Percentiles rank a stretch among this genome's conserved stretches.
Conservation (phyloP, 2,888 invertebrate genomes). For the Hydrotaea cyrtoneurina region DNA sequence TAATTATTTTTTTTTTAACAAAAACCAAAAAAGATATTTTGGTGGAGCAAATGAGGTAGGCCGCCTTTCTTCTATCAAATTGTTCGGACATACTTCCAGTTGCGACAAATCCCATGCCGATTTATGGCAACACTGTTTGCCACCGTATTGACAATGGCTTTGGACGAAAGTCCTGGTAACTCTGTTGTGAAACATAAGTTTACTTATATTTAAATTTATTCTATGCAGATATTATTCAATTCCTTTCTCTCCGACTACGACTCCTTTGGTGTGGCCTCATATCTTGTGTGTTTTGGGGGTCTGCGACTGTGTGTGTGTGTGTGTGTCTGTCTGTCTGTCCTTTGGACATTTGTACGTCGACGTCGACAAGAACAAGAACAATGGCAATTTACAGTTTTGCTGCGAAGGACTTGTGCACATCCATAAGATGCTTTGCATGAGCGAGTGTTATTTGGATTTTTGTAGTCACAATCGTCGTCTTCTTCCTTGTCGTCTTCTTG, state of each 20-base stretch:
- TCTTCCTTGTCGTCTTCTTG: not conserved
- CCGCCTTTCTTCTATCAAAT: too few relatives aligned
- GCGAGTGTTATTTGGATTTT: not conserved
- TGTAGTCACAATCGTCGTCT: not conserved
- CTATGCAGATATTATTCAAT: conserved; percentile 39
- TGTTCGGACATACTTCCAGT: too few relatives aligned
- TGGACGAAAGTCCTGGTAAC: conserved; percentile 32
- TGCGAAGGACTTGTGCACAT: conserved; percentile 33
- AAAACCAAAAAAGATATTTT: too few relatives aligned
- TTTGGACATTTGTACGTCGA: not conserved
- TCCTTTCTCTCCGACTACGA: conserved; percentile 25
- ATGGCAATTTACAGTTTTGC: conserved; percentile 47
- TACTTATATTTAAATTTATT: conserved; percentile 55
- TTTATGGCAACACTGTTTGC: too few relatives aligned
- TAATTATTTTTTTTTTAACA: too few relatives aligned
- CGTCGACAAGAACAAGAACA: conserved; percentile 37
- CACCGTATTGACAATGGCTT: too few relatives aligned
- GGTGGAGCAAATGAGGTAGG: too few relatives aligned
- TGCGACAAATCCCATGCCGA: too few relatives aligned
- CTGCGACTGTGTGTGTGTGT: too few relatives aligned
- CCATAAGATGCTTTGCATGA: not conserved
- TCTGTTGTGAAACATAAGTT: conserved; percentile 17
- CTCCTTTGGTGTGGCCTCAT: conserved; percentile 10
- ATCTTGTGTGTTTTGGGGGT: not conserved
- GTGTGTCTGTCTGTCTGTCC: not conserved